These are phyloP conservation scores for Limnodromus scolopaceus DNA, from an alignment of 2,797 vertebrate genomes.

Conservation along the genomic window DNA sequence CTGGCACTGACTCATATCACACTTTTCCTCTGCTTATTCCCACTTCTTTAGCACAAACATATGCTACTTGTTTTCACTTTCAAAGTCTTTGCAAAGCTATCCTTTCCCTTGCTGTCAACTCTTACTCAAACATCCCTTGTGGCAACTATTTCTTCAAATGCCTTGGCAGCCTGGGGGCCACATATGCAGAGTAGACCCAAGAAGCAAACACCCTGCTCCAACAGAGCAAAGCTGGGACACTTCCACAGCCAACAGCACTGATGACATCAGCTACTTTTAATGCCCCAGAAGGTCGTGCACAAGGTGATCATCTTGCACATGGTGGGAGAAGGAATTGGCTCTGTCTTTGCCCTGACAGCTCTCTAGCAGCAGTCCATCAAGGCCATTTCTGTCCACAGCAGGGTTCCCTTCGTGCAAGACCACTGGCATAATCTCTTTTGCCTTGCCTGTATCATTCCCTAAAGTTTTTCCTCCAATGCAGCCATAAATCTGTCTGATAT, in stretches of 20 bases:
- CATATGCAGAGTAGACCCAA: neutral
- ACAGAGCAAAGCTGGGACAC: neutral
- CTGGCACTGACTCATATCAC: neutral
- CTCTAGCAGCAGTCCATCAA: neutral
- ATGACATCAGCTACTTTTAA: neutral
- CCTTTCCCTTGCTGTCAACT: neutral
- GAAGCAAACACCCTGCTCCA: neutral
- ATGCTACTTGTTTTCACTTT: neutral
- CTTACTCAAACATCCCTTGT: neutral
- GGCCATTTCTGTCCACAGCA: neutral
- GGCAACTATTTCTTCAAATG: neutral
- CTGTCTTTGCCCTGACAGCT: neutral
- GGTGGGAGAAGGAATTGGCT: neutral
- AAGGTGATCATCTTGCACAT: neutral
- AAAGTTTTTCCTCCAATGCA: neutral
- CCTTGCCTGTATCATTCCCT: neutral
- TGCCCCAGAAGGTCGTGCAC: accelerated
- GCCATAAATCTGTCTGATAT: neutral
- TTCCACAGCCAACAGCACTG: neutral
- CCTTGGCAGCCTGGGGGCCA: accelerated
- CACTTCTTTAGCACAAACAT: neutral
- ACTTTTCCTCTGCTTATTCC: neutral
- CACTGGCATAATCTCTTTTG: neutral
- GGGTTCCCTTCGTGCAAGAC: neutral
- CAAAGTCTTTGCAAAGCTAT: neutral